phyloP scores from a whole-genome alignment of 2,888 invertebrate genomes.

The Microchrysa polita region DNA sequence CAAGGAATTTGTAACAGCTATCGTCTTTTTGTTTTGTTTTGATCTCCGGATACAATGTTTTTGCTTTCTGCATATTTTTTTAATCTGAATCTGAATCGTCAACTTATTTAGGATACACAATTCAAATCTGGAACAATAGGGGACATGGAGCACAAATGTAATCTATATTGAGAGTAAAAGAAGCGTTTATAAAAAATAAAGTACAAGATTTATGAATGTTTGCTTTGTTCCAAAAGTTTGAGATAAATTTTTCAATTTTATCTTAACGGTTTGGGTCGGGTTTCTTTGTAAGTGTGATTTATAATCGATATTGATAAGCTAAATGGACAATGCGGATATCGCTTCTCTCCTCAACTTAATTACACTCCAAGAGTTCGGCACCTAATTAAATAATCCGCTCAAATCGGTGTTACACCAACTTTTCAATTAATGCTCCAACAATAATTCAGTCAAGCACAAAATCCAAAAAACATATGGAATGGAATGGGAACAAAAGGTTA shows the following conservation, averaged over 20 bases:
- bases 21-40: conserved; percentile 15
- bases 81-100: not conserved
- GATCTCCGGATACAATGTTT: not conserved
- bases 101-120: not conserved
- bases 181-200: too few relatives aligned
- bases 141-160: too few relatives aligned
- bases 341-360: too few relatives aligned
- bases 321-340: too few relatives aligned
- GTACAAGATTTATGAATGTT: too few relatives aligned
- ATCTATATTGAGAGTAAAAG: too few relatives aligned
- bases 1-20: conserved; percentile 34
- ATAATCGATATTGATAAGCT: too few relatives aligned
- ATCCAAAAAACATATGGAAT: not conserved
- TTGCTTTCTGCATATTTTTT: not conserved
- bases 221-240: too few relatives aligned
- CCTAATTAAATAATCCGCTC: not conserved
- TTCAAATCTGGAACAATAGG: not conserved
- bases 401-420: not conserved
- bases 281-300: too few relatives aligned
- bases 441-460: not conserved
- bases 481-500: conserved; percentile 17
- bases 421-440: conserved; percentile 8
- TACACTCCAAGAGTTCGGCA: not conserved
- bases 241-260: too few relatives aligned
- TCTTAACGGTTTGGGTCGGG: too few relatives aligned